phyloP scores from a whole-genome alignment of 2,113 vertebrate species.

The Indri indri region DNA sequence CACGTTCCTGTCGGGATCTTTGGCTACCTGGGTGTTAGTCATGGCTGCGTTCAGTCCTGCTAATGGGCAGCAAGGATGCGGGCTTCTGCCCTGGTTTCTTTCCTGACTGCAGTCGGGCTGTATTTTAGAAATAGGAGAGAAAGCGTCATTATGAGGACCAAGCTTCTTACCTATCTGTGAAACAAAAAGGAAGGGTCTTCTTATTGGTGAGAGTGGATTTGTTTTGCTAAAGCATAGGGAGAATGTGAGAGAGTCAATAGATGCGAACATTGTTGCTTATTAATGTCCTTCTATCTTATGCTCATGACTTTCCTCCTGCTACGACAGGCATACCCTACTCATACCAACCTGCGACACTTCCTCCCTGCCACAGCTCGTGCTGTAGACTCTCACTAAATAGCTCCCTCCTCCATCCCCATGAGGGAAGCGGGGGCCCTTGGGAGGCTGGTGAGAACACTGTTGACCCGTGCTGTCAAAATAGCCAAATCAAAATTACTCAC shows the following conservation, averaged over 20 bases:
- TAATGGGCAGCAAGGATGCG: fast-evolving
- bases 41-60: not conserved
- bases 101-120: not conserved
- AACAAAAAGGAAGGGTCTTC: not conserved
- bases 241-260: fast-evolving
- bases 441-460: not conserved
- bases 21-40: not conserved
- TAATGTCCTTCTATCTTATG: fast-evolving
- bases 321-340: too few relatives aligned
- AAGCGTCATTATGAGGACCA: not conserved
- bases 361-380: not conserved
- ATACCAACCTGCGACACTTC: not conserved
- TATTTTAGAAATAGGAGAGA: not conserved
- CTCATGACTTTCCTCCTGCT: too few relatives aligned
- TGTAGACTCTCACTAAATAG: not conserved
- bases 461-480: not conserved
- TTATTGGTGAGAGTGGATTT: not conserved
- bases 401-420: fast-evolving
- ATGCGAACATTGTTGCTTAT: fast-evolving
- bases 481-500: not conserved
- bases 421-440: not conserved
- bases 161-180: fast-evolving
- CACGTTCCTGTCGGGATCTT: not conserved
- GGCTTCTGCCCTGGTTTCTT: fast-evolving
- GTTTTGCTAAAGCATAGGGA: not conserved